Evolutionary conservation across 2,888 invertebrate genomes (phyloP).

Genomic region (Napeogenes inachia): DNA sequence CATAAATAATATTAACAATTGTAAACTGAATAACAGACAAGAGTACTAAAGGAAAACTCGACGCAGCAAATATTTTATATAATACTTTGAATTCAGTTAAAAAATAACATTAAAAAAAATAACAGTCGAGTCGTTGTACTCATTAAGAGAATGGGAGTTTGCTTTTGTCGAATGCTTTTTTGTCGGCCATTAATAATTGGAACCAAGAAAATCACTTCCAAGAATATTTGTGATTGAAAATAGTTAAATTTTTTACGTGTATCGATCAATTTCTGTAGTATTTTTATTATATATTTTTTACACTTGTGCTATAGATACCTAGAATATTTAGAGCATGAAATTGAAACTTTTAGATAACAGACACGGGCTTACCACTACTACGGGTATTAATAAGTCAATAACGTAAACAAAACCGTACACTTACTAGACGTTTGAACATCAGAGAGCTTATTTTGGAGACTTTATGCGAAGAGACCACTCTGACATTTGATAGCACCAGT

Average conservation of each 20-base stretch:
- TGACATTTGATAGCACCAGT: conserved; percentile 62
- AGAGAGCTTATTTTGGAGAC: conserved; percentile 65
- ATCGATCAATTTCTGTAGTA: background rate
- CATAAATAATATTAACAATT: too few relatives aligned
- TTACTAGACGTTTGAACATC: conserved; percentile 55
- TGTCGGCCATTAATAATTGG: conserved; percentile 29
- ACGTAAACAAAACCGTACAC: conserved; percentile 30
- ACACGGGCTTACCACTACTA: background rate
- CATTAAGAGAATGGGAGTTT: conserved; percentile 30
- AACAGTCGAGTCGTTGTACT: conserved; percentile 30
- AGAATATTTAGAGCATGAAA: too few relatives aligned
- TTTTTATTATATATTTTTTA: too few relatives aligned
- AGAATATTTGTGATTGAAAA: conserved; percentile 13
- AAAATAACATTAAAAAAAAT: conserved; percentile 24
- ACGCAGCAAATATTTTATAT: background rate
- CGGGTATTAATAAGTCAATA: too few relatives aligned
- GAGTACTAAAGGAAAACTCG: background rate
- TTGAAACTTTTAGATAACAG: too few relatives aligned
- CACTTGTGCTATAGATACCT: too few relatives aligned
- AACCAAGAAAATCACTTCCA: conserved; percentile 26
- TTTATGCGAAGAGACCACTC: conserved; percentile 57
- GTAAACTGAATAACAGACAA: too few relatives aligned
- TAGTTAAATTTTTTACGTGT: conserved; percentile 3
- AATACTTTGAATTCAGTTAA: conserved; percentile 19
- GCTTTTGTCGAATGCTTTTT: conserved; percentile 24